Conservation (phyloP, 2,113 vertebrate genomes). For the Dasyornis broadbenti region DNA sequence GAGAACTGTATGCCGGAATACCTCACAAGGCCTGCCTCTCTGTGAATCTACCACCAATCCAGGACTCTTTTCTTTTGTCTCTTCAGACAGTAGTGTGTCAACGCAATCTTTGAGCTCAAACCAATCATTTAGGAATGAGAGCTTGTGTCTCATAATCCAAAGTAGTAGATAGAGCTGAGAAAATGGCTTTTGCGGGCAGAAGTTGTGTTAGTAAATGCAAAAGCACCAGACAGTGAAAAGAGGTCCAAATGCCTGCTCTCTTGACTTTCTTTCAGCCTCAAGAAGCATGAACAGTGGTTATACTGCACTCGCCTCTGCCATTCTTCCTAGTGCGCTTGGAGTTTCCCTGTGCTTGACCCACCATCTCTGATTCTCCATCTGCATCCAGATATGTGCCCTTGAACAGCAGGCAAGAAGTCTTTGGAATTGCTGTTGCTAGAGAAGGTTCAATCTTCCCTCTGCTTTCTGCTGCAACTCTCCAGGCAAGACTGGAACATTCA, state of each 20-base stretch:
- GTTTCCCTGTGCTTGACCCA: neutral
- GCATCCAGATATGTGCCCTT: neutral
- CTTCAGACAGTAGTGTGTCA: neutral
- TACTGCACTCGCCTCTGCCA: neutral
- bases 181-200: neutral
- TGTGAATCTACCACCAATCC: neutral
- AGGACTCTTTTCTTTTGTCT: neutral
- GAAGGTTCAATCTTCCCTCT: neutral
- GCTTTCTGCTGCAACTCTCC: neutral
- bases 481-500: neutral
- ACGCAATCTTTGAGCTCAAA: neutral
- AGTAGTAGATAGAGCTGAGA: neutral
- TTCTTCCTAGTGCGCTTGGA: neutral
- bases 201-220: neutral
- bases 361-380: neutral
- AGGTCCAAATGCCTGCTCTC: neutral
- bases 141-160: neutral
- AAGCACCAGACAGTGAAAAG: neutral
- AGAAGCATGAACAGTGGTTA: neutral
- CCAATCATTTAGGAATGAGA: neutral
- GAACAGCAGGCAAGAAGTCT: neutral
- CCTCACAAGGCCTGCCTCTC: neutral
- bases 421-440: neutral
- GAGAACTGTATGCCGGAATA: neutral
- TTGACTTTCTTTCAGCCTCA: conserved; percentile 29